Evolutionary conservation across 2,113 vertebrate species (phyloP).

Genomic region (Tympanuchus pallidicinctus): DNA sequence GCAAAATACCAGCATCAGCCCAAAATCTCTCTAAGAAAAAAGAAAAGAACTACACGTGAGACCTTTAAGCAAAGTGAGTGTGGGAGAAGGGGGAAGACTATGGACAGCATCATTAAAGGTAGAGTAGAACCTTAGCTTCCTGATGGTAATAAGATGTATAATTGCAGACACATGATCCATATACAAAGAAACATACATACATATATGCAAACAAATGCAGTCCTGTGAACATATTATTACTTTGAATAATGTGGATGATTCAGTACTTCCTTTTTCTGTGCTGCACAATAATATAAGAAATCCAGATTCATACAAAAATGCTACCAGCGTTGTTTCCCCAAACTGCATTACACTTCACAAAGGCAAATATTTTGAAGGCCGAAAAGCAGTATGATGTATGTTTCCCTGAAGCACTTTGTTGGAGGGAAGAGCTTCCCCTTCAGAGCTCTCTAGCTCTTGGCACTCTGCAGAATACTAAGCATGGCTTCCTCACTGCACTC

Average conservation of each 20-base stretch:
- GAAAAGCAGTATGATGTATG: not conserved
- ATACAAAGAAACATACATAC: not conserved
- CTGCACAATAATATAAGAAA: not conserved
- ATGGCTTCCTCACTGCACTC: not conserved
- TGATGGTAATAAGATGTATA: not conserved
- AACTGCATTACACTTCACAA: not conserved
- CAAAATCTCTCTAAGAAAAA: not conserved
- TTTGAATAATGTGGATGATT: not conserved
- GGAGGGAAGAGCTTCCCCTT: not conserved
- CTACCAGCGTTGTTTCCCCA: not conserved
- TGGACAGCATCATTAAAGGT: not conserved
- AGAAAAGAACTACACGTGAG: not conserved
- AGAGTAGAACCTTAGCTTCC: not conserved
- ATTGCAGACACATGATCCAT: not conserved
- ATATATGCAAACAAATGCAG: not conserved
- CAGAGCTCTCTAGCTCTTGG: not conserved
- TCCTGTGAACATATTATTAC: not conserved
- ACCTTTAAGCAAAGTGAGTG: not conserved
- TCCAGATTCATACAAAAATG: not conserved
- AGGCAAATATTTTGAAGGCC: constrained; percentile 7
- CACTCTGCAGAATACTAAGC: not conserved
- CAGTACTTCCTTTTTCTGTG: not conserved
- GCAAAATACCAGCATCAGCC: not conserved
- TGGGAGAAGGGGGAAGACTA: not conserved
- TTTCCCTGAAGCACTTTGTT: constrained; percentile 14